Evolutionary conservation across 1,140 invertebrate species (phyloP), one percentile per base, ranked within the genome.

Genomic region (Amyelois transitella): DNA sequence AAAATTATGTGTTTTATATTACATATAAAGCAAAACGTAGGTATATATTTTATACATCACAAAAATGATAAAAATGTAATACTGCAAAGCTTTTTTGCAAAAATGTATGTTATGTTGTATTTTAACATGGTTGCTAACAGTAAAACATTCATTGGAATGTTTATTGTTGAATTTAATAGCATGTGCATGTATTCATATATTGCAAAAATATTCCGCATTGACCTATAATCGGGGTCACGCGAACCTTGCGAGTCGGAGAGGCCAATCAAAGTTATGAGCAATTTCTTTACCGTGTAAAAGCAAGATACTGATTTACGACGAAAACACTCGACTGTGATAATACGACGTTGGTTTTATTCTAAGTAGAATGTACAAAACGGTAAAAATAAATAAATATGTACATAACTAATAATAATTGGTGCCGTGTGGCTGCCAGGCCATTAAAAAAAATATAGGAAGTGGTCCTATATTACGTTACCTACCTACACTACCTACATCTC

Each of bases 221-320:
- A 72, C 73, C 70, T 52, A 71, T 60, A 71, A 69, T 57, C 58
- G 57, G 25, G 53, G 53, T 53, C 53, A 43, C 45, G 43, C 58
- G 61, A 55, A 64, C 61, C 64, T 66, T 62, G 64, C 22, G 53
- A 32, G 10, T 38, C 53, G 59, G 67, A 67, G 58, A 69, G 64
- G 53, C 67, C 66, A 74, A 76, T 74, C 69, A 69, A 71, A 69
- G 60, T 69, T 70, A 72, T 72, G 62, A 71, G 62, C 69, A 65
- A 72, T 71, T 74, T 76, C 59, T 53, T 65, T 60, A 52, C 57
- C 32, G 18, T 59, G 60, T 69, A 73, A 62, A 72, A 64, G 59
- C 53, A 49, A 64, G 58, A 55, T 68, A 66, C 62, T 62, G 69
- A 75, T 75, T 75, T 77, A 75, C 56, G 58, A 62, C 20, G 43